Conservation (phyloP, 2,888 invertebrate species). For the Dusona sp. region DNA sequence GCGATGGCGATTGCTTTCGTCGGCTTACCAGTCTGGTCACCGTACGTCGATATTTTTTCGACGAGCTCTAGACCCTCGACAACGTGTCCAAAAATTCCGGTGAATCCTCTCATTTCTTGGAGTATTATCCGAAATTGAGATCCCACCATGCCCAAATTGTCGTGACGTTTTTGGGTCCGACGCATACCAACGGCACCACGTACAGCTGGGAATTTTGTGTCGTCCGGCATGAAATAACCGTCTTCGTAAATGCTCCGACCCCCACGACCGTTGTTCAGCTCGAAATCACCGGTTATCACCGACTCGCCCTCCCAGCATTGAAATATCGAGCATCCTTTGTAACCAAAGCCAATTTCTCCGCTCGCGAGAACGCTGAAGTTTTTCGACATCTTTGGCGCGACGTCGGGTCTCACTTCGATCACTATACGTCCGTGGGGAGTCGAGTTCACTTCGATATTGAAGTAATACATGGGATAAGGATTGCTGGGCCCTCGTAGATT, state of each 20-base stretch:
- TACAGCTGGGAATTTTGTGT: conserved; percentile 91
- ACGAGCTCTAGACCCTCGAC: conserved; percentile 92
- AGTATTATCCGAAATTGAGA: conserved; percentile 93
- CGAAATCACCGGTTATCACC: conserved; percentile 93
- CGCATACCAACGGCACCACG: conserved; percentile 93
- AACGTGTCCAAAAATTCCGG: conserved; percentile 93
- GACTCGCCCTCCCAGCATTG: conserved; percentile 94
- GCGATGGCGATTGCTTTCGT: conserved; percentile 90
- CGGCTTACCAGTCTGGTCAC: conserved; percentile 92
- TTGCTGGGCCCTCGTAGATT: conserved; percentile 86
- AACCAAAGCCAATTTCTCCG: conserved; percentile 91
- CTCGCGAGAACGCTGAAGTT: conserved; percentile 91
- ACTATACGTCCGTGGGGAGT: conserved; percentile 90
- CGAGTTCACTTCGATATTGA: conserved; percentile 91
- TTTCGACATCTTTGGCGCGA: conserved; percentile 92
- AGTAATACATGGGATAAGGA: conserved; percentile 90
- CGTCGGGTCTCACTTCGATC: conserved; percentile 91
- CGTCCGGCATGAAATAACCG: conserved; percentile 92
- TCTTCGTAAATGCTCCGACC: conserved; percentile 92
- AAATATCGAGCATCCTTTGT: conserved; percentile 92
- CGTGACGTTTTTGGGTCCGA: conserved; percentile 92
- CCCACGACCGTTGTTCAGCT: conserved; percentile 92
- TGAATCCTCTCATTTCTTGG: conserved; percentile 93
- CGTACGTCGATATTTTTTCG: conserved; percentile 91
- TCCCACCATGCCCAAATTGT: conserved; percentile 92